Percentiles rank a stretch among this genome's conserved stretches.
phyloP scores from a whole-genome alignment of 53 echinoderm and acorn worm genomes.

The Holothuria scabra region DNA sequence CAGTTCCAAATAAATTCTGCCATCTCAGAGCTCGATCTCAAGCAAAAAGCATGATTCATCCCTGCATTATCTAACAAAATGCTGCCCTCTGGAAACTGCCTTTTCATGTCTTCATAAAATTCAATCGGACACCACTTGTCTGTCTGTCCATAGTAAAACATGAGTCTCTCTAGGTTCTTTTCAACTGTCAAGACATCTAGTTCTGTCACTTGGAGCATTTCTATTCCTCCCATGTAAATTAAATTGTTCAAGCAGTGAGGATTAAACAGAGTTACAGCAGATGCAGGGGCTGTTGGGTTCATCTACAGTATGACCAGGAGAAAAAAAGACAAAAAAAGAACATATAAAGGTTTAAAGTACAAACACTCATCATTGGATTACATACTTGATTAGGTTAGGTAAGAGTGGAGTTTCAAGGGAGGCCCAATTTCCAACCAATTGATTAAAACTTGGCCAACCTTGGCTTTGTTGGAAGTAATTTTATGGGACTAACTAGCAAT shows the following conservation, averaged over 20 bases:
- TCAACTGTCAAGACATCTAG: conserved; percentile 66
- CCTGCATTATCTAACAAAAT: conserved; percentile 80
- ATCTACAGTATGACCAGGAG: conserved; percentile 1
- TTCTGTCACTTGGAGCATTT: conserved; percentile 82
- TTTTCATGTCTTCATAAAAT: conserved; percentile 74
- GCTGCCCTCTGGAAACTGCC: conserved; percentile 77
- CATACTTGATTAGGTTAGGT: too few relatives aligned
- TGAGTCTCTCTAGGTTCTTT: conserved; percentile 70
- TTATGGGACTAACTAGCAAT: too few relatives aligned
- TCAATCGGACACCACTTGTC: conserved; percentile 90
- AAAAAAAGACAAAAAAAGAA: too few relatives aligned
- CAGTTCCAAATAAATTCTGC: conserved; percentile 92
- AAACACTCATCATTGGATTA: too few relatives aligned
- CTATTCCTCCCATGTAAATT: conserved; percentile 80
- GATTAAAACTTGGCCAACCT: too few relatives aligned
- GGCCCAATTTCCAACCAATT: too few relatives aligned
- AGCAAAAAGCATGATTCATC: conserved; percentile 86
- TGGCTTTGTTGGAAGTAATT: too few relatives aligned
- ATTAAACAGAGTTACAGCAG: conserved; percentile 70
- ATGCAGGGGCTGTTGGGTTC: conserved; percentile 17
- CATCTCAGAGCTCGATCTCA: conserved; percentile 83
- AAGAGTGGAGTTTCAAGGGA: too few relatives aligned
- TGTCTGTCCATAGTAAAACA: conserved; percentile 86
- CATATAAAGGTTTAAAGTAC: too few relatives aligned
- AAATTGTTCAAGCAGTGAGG: conserved; percentile 73